phyloP scores from a whole-genome alignment of 53 echinoderm and acorn worm genomes.

The Paracentrotus lividus region DNA sequence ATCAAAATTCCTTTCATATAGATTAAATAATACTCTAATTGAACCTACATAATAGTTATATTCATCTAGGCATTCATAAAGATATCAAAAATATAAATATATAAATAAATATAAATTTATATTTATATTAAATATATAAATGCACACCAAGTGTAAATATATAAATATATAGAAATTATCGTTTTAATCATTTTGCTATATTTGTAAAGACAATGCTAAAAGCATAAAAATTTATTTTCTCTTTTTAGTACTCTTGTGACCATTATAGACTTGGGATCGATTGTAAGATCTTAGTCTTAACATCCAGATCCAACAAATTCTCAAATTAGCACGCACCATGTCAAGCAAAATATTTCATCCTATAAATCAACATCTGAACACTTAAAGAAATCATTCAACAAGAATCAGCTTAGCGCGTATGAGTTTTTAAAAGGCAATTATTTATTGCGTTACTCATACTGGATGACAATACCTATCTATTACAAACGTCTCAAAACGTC shows the following conservation, averaged over 20 bases:
- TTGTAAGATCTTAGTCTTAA: background rate
- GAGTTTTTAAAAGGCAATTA: constrained; percentile 35
- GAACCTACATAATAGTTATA: background rate
- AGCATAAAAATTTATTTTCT: background rate
- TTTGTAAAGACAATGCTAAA: background rate
- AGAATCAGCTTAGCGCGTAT: background rate
- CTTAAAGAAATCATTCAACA: background rate
- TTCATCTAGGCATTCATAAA: background rate
- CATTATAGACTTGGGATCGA: background rate
- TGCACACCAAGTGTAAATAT: no score
- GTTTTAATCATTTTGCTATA: background rate
- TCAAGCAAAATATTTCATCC: background rate
- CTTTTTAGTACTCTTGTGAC: background rate
- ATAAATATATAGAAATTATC: background rate
- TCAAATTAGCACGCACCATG: constrained; percentile 23
- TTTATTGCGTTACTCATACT: background rate
- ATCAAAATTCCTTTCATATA: no score
- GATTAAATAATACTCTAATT: background rate
- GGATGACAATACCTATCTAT: constrained; percentile 14
- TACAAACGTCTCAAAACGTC: constrained; percentile 2
- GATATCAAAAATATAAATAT: background rate
- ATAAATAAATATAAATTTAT: background rate
- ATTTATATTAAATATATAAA: no score
- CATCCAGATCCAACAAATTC: background rate
- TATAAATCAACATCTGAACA: background rate